Evolutionary conservation across 2,888 invertebrate species (phyloP).

Genomic region (Ernsta delagoae): DNA sequence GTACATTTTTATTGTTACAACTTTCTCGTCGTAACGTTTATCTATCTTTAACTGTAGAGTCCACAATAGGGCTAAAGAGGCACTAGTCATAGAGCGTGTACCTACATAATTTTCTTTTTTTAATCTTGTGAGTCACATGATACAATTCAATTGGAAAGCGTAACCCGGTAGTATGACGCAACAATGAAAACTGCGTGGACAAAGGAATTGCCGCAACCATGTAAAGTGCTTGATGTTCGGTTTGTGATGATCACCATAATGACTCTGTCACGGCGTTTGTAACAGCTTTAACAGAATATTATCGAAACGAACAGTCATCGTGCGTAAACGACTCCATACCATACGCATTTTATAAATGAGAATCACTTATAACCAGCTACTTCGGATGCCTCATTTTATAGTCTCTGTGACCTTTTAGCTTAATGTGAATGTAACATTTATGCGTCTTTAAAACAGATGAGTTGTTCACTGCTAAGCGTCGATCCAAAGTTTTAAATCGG

Average conservation of each 20-base stretch:
- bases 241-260: constrained; percentile 58
- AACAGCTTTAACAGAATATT: constrained; percentile 21
- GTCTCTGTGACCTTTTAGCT: constrained; percentile 20
- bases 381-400: constrained; percentile 17
- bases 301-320: constrained; percentile 21
- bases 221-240: constrained; percentile 64
- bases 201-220: constrained; percentile 74
- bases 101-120: constrained; percentile 54
- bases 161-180: constrained; percentile 71
- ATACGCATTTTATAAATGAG: constrained; percentile 25
- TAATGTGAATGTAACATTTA: constrained; percentile 28
- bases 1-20: constrained; percentile 48
- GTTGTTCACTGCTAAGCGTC: not conserved
- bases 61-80: constrained; percentile 48
- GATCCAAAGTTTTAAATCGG: not conserved
- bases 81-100: constrained; percentile 59
- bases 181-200: constrained; percentile 79
- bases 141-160: constrained; percentile 78
- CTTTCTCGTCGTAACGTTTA: constrained; percentile 48
- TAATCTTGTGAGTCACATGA: constrained; percentile 66
- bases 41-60: constrained; percentile 23
- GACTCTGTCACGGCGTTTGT: constrained; percentile 43
- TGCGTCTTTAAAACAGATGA: constrained; percentile 15
- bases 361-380: constrained; percentile 17
- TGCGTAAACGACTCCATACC: constrained; percentile 5